A percentile compares a stretch with the other conserved stretches of the same genome.
phyloP scores from a whole-genome alignment of 2,888 invertebrate species.

The Orchesellides sinensis region DNA sequence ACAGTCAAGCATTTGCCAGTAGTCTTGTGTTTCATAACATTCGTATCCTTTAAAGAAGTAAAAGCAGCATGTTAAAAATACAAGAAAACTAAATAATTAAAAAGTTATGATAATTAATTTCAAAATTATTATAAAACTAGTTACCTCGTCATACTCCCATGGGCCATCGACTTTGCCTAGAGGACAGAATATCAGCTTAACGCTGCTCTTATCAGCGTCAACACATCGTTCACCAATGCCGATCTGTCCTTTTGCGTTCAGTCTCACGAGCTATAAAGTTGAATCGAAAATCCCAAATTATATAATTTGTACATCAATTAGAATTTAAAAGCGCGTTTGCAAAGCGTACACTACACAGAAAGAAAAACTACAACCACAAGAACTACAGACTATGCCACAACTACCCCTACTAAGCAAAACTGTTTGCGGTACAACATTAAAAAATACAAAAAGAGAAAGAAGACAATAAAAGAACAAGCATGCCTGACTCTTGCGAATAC shows the following conservation, averaged over 20 bases:
- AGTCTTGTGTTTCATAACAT: slow-evolving; percentile 86
- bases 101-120: no score
- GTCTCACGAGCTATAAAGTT: slow-evolving; percentile 85
- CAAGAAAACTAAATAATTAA: not conserved
- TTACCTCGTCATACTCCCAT: slow-evolving; percentile 91
- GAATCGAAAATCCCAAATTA: not conserved
- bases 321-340: not conserved
- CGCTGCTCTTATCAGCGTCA: slow-evolving; percentile 89
- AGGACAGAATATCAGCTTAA: slow-evolving; percentile 93
- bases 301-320: no score
- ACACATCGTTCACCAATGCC: slow-evolving; percentile 98
- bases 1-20: slow-evolving; percentile 90
- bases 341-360: no score
- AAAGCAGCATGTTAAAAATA: not conserved
- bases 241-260: slow-evolving; percentile 95
- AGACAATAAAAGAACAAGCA: slow-evolving; percentile 34
- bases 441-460: slow-evolving; percentile 11
- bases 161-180: slow-evolving; percentile 96
- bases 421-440: slow-evolving; percentile 9
- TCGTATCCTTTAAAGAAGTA: slow-evolving; percentile 77
- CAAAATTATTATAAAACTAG: not conserved
- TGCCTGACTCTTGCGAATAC: slow-evolving; percentile 71
- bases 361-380: not conserved
- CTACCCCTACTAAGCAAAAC: slow-evolving; percentile 19
- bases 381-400: not conserved